Base-by-base conservation (phyloP, 2,797 vertebrate genomes). In the Pitangus sulphuratus region DNA sequence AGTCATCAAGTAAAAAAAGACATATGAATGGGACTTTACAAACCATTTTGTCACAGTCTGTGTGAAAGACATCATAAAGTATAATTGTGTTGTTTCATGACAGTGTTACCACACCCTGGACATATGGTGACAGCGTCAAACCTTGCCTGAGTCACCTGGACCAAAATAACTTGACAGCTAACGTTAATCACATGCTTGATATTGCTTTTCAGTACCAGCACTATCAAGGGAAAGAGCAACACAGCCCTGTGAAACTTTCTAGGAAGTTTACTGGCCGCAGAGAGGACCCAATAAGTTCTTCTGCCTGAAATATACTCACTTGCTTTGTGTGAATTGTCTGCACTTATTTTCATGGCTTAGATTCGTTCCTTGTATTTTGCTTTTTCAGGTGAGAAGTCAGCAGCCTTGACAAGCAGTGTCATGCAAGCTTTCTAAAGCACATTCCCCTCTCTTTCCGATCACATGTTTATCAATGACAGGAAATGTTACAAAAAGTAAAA, bases 81-180 rank as follows among this genome's bases (percentile, higher is more conserved):
- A 14, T 77, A 95, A 85, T 68, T 88, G 54, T 68, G 31, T 70
- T 79, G 68, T 89, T 93, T 78, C 57, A 57, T 77, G 81, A 84
- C 72, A 86, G 7, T 66, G 79, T 68, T 70, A 77, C 93, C 85
- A 90, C 71, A 87, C 94, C 95, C 85, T 60, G 30, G 76, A 85
- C 62, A 79, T 81, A 93, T 20, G 56, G 48, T 86, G 77, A 93
- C 74, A 84, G 44, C 69, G 84, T 82, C 66, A 94, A 84, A 82
- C n/a, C 16, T 72, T 79, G 64, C 47, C 75, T 76, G 78, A 93
- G 69, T 96, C 89, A 86, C n/a, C 60, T 86, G 81, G 48, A 80
- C 78, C 84, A 90, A 91, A 97, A 95, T 91, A 96, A 85, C 50
- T 65, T 47, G 80, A 75, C 76, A 95, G 54, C 68, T 70, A 60